A percentile compares a stretch with the other conserved stretches of the same genome.
phyloP scores from a whole-genome alignment of 2,888 invertebrate species.

The Hofmannophila pseudospretella region DNA sequence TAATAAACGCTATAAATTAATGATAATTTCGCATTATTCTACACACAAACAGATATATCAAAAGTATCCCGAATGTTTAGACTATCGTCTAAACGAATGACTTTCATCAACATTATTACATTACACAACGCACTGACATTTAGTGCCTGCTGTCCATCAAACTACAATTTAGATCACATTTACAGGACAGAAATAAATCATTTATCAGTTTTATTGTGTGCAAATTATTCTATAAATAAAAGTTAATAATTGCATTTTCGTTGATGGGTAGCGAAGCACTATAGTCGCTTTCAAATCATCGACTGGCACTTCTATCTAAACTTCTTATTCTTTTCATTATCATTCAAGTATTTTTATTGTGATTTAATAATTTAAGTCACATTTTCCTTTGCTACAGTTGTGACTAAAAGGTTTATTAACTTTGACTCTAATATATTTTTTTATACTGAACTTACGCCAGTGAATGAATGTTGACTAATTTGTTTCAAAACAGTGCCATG shows the following conservation, averaged over 20 bases:
- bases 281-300: conserved; percentile 51
- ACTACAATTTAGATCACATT: background rate
- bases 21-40: conserved; percentile 70
- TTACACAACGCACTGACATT: conserved; percentile 46
- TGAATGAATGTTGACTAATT: conserved; percentile 36
- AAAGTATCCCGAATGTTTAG: conserved; percentile 16
- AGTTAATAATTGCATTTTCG: background rate
- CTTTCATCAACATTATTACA: conserved; percentile 24
- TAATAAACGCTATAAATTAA: conserved; percentile 73
- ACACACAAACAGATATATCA: conserved; percentile 33
- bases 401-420: conserved; percentile 72
- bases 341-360: conserved; percentile 46
- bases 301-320: conserved; percentile 56
- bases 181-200: background rate
- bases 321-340: conserved; percentile 52
- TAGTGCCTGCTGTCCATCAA: conserved; percentile 43
- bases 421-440: conserved; percentile 47
- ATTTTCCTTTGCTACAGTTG: conserved; percentile 62
- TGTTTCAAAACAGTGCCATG: background rate
- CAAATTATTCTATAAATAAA: too few species aligned
- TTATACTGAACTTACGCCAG: conserved; percentile 25
- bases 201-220: too few species aligned
- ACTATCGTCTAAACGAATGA: conserved; percentile 8
- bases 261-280: conserved; percentile 42
- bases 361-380: conserved; percentile 43